Evolutionary conservation across 2,113 vertebrate species (phyloP).

Genomic region (Sinocyclocheilus anophthalmus): DNA sequence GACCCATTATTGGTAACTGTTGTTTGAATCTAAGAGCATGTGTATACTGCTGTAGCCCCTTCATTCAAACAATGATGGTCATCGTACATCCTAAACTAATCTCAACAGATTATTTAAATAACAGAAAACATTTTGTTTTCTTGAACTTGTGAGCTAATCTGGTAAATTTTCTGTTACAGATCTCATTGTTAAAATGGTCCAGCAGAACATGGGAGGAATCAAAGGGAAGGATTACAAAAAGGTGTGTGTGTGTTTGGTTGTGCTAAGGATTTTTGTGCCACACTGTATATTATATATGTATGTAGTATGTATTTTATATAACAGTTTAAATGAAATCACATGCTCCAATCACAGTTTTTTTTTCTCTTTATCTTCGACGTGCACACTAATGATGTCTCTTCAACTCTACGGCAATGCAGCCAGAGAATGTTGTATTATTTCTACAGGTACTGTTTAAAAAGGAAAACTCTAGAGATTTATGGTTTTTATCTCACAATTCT

Average conservation of each 20-base stretch:
- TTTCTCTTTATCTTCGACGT: slow-evolving; percentile 65
- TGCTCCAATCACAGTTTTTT: slow-evolving; percentile 48
- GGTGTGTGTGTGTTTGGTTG: slow-evolving; percentile 58
- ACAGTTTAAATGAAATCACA: neutral
- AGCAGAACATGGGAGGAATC: slow-evolving; percentile 76
- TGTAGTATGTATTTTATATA: neutral
- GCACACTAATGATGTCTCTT: slow-evolving; percentile 71
- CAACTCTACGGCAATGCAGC: slow-evolving; percentile 76
- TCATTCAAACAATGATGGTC: neutral
- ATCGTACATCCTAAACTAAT: neutral
- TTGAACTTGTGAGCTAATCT: neutral
- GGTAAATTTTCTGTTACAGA: slow-evolving; percentile 60
- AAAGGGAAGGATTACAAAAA: slow-evolving; percentile 75
- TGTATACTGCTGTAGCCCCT: neutral
- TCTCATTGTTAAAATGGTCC: slow-evolving; percentile 69
- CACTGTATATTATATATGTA: neutral
- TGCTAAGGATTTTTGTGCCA: neutral
- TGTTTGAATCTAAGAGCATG: neutral
- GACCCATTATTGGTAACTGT: neutral
- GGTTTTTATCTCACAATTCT: neutral
- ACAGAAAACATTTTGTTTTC: neutral
- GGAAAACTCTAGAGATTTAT: neutral
- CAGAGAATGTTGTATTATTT: slow-evolving; percentile 88
- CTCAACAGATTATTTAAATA: neutral
- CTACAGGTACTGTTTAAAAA: slow-evolving; percentile 84